These are phyloP conservation scores for Pelagia noctiluca DNA, from an alignment of 30 jellyfish, hydroid and myxozoan species.

Conservation along the genomic window DNA sequence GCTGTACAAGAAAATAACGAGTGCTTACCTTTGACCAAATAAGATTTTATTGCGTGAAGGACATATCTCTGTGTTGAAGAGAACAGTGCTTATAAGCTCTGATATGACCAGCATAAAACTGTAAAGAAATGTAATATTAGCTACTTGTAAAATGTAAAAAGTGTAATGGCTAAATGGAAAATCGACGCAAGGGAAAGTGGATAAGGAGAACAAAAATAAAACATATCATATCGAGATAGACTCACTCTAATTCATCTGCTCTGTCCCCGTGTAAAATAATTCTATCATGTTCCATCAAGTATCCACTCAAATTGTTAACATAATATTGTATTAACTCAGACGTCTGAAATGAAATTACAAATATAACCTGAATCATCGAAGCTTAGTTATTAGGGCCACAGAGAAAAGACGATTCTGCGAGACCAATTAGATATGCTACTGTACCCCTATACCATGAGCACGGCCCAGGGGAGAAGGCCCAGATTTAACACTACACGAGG, in stretches of 20 bases:
- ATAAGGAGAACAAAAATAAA: too few species aligned
- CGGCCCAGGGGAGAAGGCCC: too few species aligned
- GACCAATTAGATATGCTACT: too few species aligned
- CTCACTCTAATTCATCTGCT: constrained; percentile 71
- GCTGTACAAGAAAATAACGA: too few species aligned
- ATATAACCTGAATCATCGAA: not conserved
- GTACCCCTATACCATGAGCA: too few species aligned
- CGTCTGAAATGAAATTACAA: constrained; percentile 28
- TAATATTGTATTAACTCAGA: constrained; percentile 47
- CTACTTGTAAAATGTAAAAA: too few species aligned
- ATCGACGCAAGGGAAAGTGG: too few species aligned
- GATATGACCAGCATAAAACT: constrained; percentile 63
- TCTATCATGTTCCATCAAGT: constrained; percentile 21
- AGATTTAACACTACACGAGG: too few species aligned
- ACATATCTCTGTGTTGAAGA: constrained; percentile 57
- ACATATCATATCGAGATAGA: not conserved
- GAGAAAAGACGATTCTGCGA: too few species aligned
- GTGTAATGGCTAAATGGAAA: too few species aligned
- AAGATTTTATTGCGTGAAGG: constrained; percentile 50
- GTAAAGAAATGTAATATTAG: too few species aligned
- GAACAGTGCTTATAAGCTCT: constrained; percentile 33
- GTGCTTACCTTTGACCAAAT: constrained; percentile 74
- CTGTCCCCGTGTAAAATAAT: constrained; percentile 41
- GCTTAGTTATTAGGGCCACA: too few species aligned
- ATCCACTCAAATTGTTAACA: constrained; percentile 18